Base-by-base conservation (phyloP, 2,888 invertebrate species). In the Patella pellucida region DNA sequence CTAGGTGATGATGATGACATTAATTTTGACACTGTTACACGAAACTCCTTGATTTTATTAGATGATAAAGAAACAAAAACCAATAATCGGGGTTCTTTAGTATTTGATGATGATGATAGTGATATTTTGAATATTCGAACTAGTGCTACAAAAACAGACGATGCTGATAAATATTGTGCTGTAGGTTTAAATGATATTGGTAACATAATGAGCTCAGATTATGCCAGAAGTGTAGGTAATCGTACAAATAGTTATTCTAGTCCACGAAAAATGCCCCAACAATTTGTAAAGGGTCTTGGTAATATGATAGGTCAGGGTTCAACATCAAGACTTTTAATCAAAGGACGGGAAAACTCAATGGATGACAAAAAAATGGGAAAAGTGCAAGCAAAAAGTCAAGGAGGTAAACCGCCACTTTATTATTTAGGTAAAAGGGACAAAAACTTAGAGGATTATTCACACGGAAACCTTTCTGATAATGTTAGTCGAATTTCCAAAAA, bases 1-100 rank as follows among this genome's bases (percentile, higher is more conserved):
- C 76, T 87, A 69, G 86, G 85, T 15, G 87, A 87, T 79, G 88
- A 87, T 68, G 87, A 87, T 71, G 86, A 86, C 74, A 78, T 84
- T 31, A 84, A 83, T 68, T 80, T 85, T 56, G 87, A 88, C 69
- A 87, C 86, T 80, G 76, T 85, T 71, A 83, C 84, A 41, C 81
- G 86, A 54, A 87, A 85, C 81, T 86, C 86, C 16, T 56, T 85
- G 69, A 82, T 84, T 67, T 77, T 86, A 51, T 76, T 81, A 56
- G 86, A 87, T 78, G 86, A 85, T 19, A 82, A 81, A 71, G 86
- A 86, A 56, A 74, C 81, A 23, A 81, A 78, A 27, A 84, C 85
- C 71, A 82, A 81, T 19, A 79, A 86, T 71, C 78, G 85, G 69
- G 85, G 83, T 73, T 86, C 87, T 51, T 78, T 86, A 72, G 84